Conservation (phyloP, 2,797 vertebrate genomes). For the Fistularia tabacaria region DNA sequence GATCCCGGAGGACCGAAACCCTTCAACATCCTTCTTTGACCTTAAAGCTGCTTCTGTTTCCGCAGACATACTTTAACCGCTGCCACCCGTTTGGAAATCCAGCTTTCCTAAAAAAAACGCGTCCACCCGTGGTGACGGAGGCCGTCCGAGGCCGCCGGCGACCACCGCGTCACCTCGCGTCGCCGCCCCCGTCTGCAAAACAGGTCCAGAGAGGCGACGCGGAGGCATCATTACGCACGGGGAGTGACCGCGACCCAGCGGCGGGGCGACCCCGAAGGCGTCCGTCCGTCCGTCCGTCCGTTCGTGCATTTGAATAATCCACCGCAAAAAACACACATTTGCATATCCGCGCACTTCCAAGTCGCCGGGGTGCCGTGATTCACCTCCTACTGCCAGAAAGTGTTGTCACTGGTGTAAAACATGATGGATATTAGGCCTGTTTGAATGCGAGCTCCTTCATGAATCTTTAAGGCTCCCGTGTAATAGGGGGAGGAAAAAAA, state of each 20-base stretch:
- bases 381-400: constrained; percentile 48
- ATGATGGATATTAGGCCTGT: constrained; percentile 55
- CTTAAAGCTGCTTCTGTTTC: no score
- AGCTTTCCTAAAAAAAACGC: no score
- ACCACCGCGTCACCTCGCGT: constrained; percentile 43
- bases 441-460: constrained; percentile 52
- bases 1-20: no score
- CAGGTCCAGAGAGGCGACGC: constrained; percentile 10
- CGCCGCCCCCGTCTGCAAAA: constrained; percentile 30
- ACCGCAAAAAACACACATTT: constrained; percentile 59
- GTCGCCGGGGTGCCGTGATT: constrained; percentile 62
- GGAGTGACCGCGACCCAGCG: constrained; percentile 46
- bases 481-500: constrained; percentile 24
- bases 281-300: constrained; percentile 39
- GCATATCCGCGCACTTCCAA: constrained; percentile 61
- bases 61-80: no score
- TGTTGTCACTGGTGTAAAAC: constrained; percentile 42
- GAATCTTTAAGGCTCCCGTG: constrained; percentile 53
- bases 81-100: no score
- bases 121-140: no score
- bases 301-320: constrained; percentile 66
- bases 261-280: constrained; percentile 51
- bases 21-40: no score
- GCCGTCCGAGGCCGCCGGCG: background rate
- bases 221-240: constrained; percentile 47